Conservation (phyloP, 2,797 vertebrate genomes). For the Sebastes steindachneri region DNA sequence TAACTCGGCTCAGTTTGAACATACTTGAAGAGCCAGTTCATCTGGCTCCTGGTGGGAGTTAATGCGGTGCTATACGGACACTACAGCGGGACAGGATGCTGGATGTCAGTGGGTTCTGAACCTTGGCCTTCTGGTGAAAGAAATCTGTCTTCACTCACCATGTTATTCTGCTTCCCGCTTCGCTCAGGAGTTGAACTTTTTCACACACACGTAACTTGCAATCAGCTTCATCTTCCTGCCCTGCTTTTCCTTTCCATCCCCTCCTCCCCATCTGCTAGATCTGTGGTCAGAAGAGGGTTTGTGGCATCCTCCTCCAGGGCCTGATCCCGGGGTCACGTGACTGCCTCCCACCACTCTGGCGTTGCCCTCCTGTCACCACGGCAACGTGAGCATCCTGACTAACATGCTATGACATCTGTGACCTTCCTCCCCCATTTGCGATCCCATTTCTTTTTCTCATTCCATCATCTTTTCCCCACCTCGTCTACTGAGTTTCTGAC, state of each 20-base stretch:
- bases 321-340: constrained; percentile 59
- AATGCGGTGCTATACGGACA: neutral
- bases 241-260: constrained; percentile 9
- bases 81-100: constrained; percentile 10
- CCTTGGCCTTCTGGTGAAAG: constrained; percentile 12
- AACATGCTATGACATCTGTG: constrained; percentile 66
- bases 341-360: constrained; percentile 52
- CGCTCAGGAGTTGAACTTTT: neutral
- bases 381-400: constrained; percentile 61
- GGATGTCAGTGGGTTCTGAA: constrained; percentile 11
- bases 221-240: constrained; percentile 8
- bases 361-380: constrained; percentile 63
- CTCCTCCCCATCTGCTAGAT: constrained; percentile 21
- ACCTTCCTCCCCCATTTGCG: constrained; percentile 53
- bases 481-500: neutral
- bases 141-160: constrained; percentile 19
- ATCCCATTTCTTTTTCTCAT: constrained; percentile 34
- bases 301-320: constrained; percentile 60
- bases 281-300: constrained; percentile 40
- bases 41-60: neutral
- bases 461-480: constrained; percentile 26
- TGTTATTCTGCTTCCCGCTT: neutral
- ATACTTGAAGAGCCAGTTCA: neutral
- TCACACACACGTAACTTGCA: neutral
- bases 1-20: neutral